Evolutionary conservation across 1,140 invertebrate genomes (phyloP), one percentile per base, ranked within the genome.

Genomic region (Camponotus pennsylvanicus): DNA sequence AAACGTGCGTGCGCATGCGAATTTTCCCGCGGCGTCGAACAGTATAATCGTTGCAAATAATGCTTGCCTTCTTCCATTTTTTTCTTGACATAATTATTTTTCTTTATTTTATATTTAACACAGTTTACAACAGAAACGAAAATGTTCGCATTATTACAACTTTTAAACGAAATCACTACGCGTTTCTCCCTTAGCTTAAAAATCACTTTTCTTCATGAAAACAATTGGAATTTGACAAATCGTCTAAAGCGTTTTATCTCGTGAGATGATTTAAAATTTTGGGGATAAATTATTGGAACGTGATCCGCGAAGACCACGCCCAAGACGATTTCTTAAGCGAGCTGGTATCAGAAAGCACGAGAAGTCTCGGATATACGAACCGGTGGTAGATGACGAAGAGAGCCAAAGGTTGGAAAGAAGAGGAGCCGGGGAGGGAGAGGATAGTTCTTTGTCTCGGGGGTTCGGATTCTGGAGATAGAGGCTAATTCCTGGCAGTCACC

Each of bases 401-500:
- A 86, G 57, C 76, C 77, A 76, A 45, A 57, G 67, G 61, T 61
- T 52, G 49, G 79, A 40, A 89, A 75, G 85, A 76, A 37, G 73
- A 27, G 63, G 49, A 79, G 49, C 55, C 52, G 55, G 73, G 86
- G 85, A 88, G 73, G 2, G 15, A 45, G 76, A 86, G 86, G 88
- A 73, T 64, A 64, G 64, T 88, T 92, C 93, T 95, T 95, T 95
- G 94, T 95, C 93, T 94, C 93, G 92, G 93, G 91, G 93, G 93
- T 93, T 94, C 86, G 92, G 91, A 93, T 92, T 91, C 92, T 93
- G 88, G 76, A 93, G 93, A 94, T 94, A 94, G 92, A 94, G 93
- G 94, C 95, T 95, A 95, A 95, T 95, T 95, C 93, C 93, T 91
- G 92, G 92, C 91, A 92, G 92, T 92, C 91, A 93, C 92, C 93